Evolutionary conservation across 2,797 vertebrate species (phyloP).

Genomic region (Lithobates pipiens): DNA sequence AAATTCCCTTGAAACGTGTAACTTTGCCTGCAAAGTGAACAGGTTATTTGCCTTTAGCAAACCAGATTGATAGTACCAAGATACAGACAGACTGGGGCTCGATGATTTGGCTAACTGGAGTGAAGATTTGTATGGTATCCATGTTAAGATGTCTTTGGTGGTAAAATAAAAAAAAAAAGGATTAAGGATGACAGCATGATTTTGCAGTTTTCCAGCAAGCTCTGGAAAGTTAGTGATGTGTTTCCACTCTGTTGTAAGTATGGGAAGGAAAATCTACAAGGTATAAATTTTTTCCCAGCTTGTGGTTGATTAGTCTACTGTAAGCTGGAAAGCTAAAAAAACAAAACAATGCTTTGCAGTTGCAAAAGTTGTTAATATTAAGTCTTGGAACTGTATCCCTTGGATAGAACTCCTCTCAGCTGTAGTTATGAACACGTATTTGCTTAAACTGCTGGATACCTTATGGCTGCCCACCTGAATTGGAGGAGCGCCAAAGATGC

Average conservation of each 20-base stretch:
- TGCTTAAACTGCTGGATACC: neutral
- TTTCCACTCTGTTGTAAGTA: neutral
- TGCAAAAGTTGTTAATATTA: too few species aligned
- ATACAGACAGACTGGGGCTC: neutral
- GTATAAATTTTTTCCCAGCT: neutral
- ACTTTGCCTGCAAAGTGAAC: too few species aligned
- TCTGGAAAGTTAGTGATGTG: slow-evolving; percentile 1
- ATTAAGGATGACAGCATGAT: neutral
- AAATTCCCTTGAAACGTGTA: too few species aligned
- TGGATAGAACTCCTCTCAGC: neutral
- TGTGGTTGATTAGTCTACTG: neutral
- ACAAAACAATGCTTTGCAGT: too few species aligned
- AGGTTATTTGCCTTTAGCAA: too few species aligned
- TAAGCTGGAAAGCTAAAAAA: neutral
- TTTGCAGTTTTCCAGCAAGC: neutral
- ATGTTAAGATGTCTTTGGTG: neutral
- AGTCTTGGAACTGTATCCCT: neutral
- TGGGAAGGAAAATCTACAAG: neutral
- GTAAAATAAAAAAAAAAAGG: neutral
- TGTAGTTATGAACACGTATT: neutral
- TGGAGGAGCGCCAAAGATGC: too few species aligned
- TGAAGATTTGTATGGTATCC: neutral
- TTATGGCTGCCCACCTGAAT: too few species aligned
- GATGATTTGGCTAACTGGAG: neutral
- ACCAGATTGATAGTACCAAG: too few species aligned